Evolutionary conservation across 2,888 invertebrate genomes (phyloP), one percentile per base, ranked within the genome.

Genomic region (Amblyjoppa proteus): DNA sequence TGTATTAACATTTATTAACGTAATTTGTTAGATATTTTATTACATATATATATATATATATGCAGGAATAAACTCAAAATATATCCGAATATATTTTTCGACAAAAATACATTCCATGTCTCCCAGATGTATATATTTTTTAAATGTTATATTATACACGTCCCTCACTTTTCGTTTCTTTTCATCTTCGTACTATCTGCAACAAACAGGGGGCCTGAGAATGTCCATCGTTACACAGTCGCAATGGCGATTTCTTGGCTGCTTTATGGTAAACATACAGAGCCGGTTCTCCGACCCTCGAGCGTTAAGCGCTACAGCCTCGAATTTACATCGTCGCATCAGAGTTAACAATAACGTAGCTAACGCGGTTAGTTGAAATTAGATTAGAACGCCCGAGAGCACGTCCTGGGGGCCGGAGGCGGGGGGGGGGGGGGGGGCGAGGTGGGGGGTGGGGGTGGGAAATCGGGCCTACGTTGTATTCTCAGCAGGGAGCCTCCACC

Each of bases 321-420:
- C 41, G 74, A 79, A 79, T 85, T 85, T 85, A 75, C 82, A 82
- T 85, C 71, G 81, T 81, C 68, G 61, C 76, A 79, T 79, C 45
- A 73, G 79, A 61, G 78, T 81, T 86, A 86, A 86, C 87, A 87
- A 87, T 86, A 84, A 86, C 84, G 79, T 51, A 69, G 74, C 81
- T 81, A 85, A 86, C 84, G 81, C 58, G 71, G 78, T 86, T 87
- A 58, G 51, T 74, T 51, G 64, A 83, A 87, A 87, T 87, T 76
- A 86, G 86, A 87, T 87, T 87, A 84, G 79, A 83, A 83, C 79
- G 85, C 82, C 71, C 76, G 82, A 73, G 61, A 76, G 79, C 75
- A 76, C 79, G 76, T 68, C 58, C 76, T 73, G 38, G 25, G 70
- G 11, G 41, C 28, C n/a, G 20, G 58, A 81, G 83, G 41, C 11